Base-by-base conservation (phyloP, 2,888 invertebrate species). In the Drosophila ezoana region DNA sequence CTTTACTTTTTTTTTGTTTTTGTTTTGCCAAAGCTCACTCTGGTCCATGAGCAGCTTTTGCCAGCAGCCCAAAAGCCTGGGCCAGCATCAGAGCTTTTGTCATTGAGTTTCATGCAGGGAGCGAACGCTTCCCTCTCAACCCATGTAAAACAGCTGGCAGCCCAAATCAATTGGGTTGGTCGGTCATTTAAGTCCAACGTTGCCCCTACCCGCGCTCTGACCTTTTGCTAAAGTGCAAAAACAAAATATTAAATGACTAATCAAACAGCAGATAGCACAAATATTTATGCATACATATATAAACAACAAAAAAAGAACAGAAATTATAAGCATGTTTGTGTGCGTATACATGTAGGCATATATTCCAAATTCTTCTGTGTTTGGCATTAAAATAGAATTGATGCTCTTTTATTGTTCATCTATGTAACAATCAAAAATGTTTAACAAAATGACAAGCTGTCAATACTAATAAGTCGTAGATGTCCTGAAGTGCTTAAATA, bases 81-180 rank as follows among this genome's bases (percentile, higher is more conserved):
- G 28, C 32, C 69, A 73, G 35, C 52, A 14, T 20, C 28, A 0
- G 28, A 74, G 70, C 75, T 74, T 74, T 66, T 13, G 33, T 48
- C 67, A 66, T 73, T 69, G 37, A 72, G 49, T 23, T 20, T 18
- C 43, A 16, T 5, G 8, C 38, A 48, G 23, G 20, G n/a, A 14
- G 49, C 5, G 49, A n/a, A 37, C 23, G 23, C 16, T n/a, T 4
- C 16, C 38, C 40, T 11, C 51, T 28, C 57, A 28, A 14, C 20
- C 58, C 53, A 20, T 52, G 35, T 20, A n/a, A 23, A 54, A 54
- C 61, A 61, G 61, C 61, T 61, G 61, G 20, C 28, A 28, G 28
- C 44, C 56, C 32, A 44, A 37, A 56, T 57, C 57, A 56, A 60
- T 61, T 58, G 8, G 33, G 54, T 10, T 32, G 23, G 23, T 33